phyloP scores from a whole-genome alignment of 1,140 invertebrate species.

The Drosophila lacertosa region DNA sequence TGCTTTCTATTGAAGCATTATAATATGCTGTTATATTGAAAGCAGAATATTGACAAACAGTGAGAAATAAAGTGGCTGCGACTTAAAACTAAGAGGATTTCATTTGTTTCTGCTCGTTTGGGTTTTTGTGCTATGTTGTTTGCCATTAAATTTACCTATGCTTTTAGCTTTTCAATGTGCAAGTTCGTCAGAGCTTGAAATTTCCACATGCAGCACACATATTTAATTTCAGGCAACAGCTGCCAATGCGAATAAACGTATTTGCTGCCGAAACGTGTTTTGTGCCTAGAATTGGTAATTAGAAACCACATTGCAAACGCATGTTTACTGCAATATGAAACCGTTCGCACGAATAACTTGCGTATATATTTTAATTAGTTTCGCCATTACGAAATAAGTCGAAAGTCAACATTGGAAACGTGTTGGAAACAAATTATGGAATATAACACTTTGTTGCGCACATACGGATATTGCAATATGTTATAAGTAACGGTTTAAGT shows the following conservation, averaged over 20 bases:
- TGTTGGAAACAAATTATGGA: too few species aligned
- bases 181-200: constrained; percentile 45
- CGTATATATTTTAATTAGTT: constrained; percentile 72
- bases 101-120: constrained; percentile 61
- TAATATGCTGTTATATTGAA: too few species aligned
- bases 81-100: constrained; percentile 61
- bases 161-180: too few species aligned
- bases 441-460: too few species aligned
- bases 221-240: not conserved
- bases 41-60: too few species aligned
- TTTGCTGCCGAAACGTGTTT: not conserved
- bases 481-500: too few species aligned
- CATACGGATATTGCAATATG: too few species aligned
- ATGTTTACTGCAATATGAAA: constrained; percentile 52
- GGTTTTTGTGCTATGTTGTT: constrained; percentile 57
- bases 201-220: constrained; percentile 33
- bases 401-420: constrained; percentile 13
- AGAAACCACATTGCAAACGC: constrained; percentile 25
- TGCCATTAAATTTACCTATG: constrained; percentile 59
- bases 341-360: constrained; percentile 49
- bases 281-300: not conserved
- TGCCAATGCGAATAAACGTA: not conserved
- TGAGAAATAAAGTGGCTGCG: too few species aligned
- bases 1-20: too few species aligned
- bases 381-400: constrained; percentile 75